Evolutionary conservation across 2,888 invertebrate genomes (phyloP), one percentile per base, ranked within the genome.

Genomic region (Nudaria mundana): DNA sequence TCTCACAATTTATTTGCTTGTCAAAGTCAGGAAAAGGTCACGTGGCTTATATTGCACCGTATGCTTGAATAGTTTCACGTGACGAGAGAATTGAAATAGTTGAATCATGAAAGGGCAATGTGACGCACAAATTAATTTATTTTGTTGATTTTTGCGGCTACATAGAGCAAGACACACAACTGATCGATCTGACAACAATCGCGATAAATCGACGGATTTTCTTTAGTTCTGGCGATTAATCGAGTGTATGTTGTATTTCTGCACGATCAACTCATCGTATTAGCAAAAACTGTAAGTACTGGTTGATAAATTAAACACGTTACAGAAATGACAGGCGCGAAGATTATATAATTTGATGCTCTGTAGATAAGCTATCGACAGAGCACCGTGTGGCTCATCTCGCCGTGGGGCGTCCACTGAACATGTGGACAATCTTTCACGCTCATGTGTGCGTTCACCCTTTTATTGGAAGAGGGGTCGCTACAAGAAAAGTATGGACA

Each of bases 361-460:
- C 67, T 48, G 49, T 59, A 66, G 86, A 86, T 85, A 86, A 81
- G 73, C 71, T 66, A 70, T 73, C 66, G 71, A 51, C 34, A 49
- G 39, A 54, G 53, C 57, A 36, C 40, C 42, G 59, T 61, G 67
- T 59, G 67, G 66, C 66, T 64, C 70, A 70, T 72, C 69, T 62
- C 71, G 55, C 71, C 62, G 56, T 62, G 69, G 76, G 75, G 75
- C 58, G 65, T 67, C 68, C 56, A 63, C 56, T 66, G 76, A 85
- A 87, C 88, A 88, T 88, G 88, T 87, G 87, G 88, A 88, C 88
- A 87, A 88, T 87, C 84, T 86, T 88, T 86, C 84, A 87, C 85
- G 88, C 87, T 87, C 88, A 86, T 87, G 81, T 86, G 87, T 86
- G 79, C 67, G 56, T 73, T 76, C 86, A 87, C 87, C 87, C 86